phyloP scores from a whole-genome alignment of 2,113 vertebrate genomes.

The Syrmaticus mikado region DNA sequence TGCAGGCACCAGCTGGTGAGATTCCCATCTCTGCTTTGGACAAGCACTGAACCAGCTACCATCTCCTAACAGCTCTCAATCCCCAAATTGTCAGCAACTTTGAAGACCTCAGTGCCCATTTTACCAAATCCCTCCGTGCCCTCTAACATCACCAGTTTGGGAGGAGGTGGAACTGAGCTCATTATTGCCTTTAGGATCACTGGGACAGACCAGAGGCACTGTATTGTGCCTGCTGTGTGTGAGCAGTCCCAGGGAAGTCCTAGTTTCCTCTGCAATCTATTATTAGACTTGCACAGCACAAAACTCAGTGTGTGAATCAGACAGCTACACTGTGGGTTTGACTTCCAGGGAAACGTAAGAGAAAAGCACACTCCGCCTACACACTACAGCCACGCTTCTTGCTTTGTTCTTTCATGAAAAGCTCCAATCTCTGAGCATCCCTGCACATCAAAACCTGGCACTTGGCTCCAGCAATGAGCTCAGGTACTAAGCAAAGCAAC shows the following conservation, averaged over 20 bases:
- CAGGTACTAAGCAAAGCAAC: not conserved
- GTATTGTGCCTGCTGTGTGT: not conserved
- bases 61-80: not conserved
- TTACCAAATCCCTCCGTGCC: not conserved
- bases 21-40: not conserved
- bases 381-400: not conserved
- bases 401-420: conserved; percentile 12
- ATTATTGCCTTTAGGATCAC: accelerated
- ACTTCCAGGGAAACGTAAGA: conserved; percentile 45
- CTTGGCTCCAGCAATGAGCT: not conserved
- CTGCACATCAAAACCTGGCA: not conserved
- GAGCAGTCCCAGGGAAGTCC: conserved; percentile 26
- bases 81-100: not conserved
- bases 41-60: not conserved
- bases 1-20: not conserved
- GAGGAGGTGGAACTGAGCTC: not conserved
- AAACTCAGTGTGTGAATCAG: conserved; percentile 24
- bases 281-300: conserved; percentile 30
- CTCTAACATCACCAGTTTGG: not conserved
- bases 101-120: accelerated
- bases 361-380: not conserved
- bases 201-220: not conserved
- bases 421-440: not conserved
- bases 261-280: not conserved
- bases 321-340: not conserved